Base-by-base conservation (phyloP, 2,113 vertebrate genomes). In the Oryzias javanicus region DNA sequence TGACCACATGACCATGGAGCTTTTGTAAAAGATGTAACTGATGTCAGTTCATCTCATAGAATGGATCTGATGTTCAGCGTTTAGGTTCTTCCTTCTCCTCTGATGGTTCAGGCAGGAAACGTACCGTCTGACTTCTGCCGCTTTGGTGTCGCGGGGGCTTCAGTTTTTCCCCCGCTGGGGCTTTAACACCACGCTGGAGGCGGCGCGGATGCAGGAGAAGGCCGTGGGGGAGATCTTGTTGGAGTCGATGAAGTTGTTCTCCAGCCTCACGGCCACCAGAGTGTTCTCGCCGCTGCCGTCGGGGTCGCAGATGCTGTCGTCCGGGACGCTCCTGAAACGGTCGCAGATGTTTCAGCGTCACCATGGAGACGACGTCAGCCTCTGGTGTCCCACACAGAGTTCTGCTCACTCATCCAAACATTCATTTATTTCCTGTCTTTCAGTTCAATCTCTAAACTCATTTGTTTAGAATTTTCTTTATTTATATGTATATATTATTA, bases 211-310 rank as follows among this genome's bases (percentile, higher is more conserved):
- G 54, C 97, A 99, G 56, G 94, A 91, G 82, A 99, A 99, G 12
- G 93, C 91, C 0, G 90, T 86, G 1, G 92, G 88, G 6, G 95
- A 93, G 35, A 98, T 81, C 64, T 94, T 92, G 59, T 92, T 83
- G 1, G 90, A 90, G 64, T 94, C 93, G n/a, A 99, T 93, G 6
- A 91, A 91, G 86, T 99, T 99, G 79, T 98, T 92, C 66, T 98
- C 97, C 49, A 99, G 91, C 68, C 96, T 95, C 80, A 98, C 66
- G 0, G 94, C 91, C 78, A 96, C 94, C 61, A 99, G 49, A 40
- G 68, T 92, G n/a, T 94, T 93, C 46, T 97, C 95, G 14, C 79
- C 79, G 0, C 52, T 74, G 42, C 25, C 79, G 24, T 78, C 77
- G 7, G 68, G 73, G 75, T 88, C 94, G 61, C 97, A 99, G 71